phyloP scores from a whole-genome alignment of 1,140 invertebrate species.

The Delia radicum region DNA sequence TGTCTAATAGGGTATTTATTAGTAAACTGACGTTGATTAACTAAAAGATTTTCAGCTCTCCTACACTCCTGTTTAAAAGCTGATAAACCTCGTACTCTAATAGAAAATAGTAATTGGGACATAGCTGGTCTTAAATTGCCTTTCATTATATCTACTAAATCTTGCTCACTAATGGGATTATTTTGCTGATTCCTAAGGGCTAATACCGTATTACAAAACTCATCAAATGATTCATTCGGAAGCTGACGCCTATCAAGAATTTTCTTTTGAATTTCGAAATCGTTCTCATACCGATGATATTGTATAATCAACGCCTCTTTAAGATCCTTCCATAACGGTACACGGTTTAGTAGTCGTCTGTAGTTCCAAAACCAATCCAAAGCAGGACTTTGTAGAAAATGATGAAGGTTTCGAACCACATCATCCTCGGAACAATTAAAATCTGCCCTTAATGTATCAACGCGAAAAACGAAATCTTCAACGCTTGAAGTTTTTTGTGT shows the following conservation, averaged over 20 bases:
- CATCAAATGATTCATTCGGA: neutral
- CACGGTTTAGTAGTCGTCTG: no score
- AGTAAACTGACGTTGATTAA: neutral
- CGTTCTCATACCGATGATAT: neutral
- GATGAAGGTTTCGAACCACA: neutral
- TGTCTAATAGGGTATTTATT: neutral
- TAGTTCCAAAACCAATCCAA: constrained; percentile 1
- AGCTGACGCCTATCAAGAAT: neutral
- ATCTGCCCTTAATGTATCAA: neutral
- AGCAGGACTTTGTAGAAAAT: neutral
- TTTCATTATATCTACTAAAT: neutral
- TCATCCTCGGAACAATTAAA: neutral
- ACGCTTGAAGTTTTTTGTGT: neutral
- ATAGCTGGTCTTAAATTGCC: neutral
- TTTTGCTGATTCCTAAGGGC: neutral
- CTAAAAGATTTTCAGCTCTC: neutral
- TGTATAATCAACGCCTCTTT: neutral
- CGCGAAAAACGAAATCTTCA: constrained; percentile 7
- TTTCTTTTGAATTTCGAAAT: neutral
- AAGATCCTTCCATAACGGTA: neutral
- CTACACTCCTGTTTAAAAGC: neutral
- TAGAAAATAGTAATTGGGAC: neutral
- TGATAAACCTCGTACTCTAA: neutral
- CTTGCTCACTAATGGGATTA: neutral
- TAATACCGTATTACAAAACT: neutral